Evolutionary conservation across 2,888 invertebrate genomes (phyloP).

Genomic region (Phyllotreta cruciferae): DNA sequence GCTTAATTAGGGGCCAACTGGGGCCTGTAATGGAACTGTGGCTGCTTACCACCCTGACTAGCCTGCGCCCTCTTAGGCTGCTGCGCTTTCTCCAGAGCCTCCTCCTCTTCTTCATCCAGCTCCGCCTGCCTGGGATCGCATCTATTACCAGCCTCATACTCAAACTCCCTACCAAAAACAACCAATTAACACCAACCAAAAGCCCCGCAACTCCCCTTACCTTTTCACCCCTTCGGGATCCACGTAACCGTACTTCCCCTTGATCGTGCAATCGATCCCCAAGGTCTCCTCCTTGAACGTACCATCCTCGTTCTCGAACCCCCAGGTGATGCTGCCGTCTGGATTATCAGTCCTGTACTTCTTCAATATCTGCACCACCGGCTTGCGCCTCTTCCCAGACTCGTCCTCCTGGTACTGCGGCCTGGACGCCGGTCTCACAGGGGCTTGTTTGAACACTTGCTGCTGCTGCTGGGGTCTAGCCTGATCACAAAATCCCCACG

Average conservation of each 20-base stretch:
- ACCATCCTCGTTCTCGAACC: slow-evolving; percentile 87
- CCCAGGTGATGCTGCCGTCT: slow-evolving; percentile 86
- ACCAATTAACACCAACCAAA: too few species aligned
- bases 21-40: slow-evolving; percentile 45
- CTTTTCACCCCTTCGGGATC: slow-evolving; percentile 81
- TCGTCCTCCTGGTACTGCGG: slow-evolving; percentile 54
- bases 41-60: slow-evolving; percentile 40
- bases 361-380: slow-evolving; percentile 58
- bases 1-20: slow-evolving; percentile 27
- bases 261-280: slow-evolving; percentile 67
- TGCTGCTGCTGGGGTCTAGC: slow-evolving; percentile 50
- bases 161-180: slow-evolving; percentile 68
- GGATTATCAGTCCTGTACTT: slow-evolving; percentile 79
- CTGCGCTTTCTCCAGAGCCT: slow-evolving; percentile 32
- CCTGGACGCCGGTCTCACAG: slow-evolving; percentile 49
- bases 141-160: slow-evolving; percentile 80
- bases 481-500: slow-evolving; percentile 18
- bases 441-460: slow-evolving; percentile 50
- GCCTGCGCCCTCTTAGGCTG: slow-evolving; percentile 36
- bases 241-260: slow-evolving; percentile 77
- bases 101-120: slow-evolving; percentile 52
- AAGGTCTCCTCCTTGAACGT: slow-evolving; percentile 86
- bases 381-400: slow-evolving; percentile 58
- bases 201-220: slow-evolving; percentile 26
- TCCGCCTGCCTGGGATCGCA: slow-evolving; percentile 67